These are phyloP conservation scores for Himantopus leucocephalus DNA, from an alignment of 2,113 vertebrate genomes.

Conservation along the genomic window DNA sequence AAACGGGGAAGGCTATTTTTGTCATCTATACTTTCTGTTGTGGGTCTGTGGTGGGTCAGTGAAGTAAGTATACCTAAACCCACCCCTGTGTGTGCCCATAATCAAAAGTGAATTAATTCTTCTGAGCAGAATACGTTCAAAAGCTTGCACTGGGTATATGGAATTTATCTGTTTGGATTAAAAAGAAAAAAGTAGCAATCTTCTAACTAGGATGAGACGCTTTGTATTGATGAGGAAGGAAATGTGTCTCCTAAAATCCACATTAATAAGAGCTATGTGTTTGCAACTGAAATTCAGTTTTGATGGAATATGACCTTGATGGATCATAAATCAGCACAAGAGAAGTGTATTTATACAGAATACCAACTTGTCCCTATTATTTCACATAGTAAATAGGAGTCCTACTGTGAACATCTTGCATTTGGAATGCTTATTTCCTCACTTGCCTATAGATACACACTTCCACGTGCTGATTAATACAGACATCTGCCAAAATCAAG, in stretches of 20 bases:
- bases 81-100: neutral
- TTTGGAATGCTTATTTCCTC: neutral
- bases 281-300: neutral
- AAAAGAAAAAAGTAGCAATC: neutral
- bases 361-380: neutral
- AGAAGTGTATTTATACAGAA: neutral
- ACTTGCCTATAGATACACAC: neutral
- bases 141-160: neutral
- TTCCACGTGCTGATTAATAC: neutral
- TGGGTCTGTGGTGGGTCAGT: neutral
- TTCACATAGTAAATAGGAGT: neutral
- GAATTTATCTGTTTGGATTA: neutral
- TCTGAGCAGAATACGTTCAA: neutral
- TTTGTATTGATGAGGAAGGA: neutral
- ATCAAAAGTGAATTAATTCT: neutral
- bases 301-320: neutral
- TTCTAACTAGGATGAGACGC: neutral
- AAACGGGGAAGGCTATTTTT: neutral
- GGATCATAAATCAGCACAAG: neutral
- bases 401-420: neutral
- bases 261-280: neutral
- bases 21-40: neutral
- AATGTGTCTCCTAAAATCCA: neutral
- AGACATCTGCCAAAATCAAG: neutral
- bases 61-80: neutral